A percentile compares a stretch with the other conserved stretches of the same genome.
Conservation (phyloP, 2,888 invertebrate species). For the Drosophila limbata region DNA sequence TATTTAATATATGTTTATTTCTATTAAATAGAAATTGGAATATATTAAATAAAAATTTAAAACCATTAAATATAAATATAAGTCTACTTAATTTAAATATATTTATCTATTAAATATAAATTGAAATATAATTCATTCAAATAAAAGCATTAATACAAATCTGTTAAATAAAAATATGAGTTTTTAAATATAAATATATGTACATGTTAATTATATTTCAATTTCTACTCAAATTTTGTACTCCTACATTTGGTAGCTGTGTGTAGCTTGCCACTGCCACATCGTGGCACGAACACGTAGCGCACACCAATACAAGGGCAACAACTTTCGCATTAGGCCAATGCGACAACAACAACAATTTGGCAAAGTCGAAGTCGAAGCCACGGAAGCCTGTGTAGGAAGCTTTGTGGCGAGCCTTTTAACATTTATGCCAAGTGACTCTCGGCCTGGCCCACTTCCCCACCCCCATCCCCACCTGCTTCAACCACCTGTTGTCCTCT, state of each 20-base stretch:
- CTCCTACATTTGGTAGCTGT: constrained; percentile 23
- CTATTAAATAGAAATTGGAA: no score
- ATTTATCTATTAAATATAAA: no score
- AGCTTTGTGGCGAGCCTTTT: constrained; percentile 72
- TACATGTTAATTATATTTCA: neutral
- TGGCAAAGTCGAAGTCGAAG: constrained; percentile 31
- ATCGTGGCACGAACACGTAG: constrained; percentile 68
- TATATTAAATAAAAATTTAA: no score
- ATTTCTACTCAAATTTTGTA: neutral
- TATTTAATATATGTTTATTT: no score
- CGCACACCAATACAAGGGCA: constrained; percentile 76
- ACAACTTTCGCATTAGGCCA: constrained; percentile 76
- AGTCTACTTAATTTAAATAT: no score
- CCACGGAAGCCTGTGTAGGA: constrained; percentile 66
- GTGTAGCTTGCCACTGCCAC: constrained; percentile 67
- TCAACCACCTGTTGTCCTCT: constrained; percentile 9
- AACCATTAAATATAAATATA: no score
- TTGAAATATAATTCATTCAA: neutral
- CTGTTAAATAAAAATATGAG: neutral
- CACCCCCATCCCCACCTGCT: neutral
- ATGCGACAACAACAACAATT: constrained; percentile 41
- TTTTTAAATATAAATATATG: neutral
- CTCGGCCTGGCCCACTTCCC: neutral
- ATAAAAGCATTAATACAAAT: constrained; percentile 28
- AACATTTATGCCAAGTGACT: constrained; percentile 65